phyloP scores from a whole-genome alignment of 2,797 vertebrate genomes.

The Glossophaga mutica region DNA sequence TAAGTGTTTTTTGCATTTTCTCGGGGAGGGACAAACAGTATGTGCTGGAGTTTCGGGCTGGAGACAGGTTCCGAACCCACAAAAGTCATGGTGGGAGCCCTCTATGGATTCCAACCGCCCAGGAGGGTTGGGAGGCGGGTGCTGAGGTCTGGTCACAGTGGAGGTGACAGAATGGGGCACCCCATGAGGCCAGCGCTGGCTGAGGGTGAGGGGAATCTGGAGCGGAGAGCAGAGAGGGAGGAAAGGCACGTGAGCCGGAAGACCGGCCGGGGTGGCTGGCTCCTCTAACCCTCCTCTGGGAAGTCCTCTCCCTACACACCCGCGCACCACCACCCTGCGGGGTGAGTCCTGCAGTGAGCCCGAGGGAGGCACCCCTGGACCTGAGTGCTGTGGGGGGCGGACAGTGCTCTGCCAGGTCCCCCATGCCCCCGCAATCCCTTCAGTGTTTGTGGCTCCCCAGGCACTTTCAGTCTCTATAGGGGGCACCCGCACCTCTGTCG shows the following conservation, averaged over 20 bases:
- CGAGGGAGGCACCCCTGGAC: neutral
- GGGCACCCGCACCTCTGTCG: neutral
- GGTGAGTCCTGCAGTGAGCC: neutral
- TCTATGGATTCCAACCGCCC: neutral
- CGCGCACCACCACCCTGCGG: neutral
- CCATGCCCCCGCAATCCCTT: neutral
- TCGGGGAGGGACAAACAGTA: neutral
- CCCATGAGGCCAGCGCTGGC: neutral
- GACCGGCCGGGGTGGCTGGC: fast-evolving
- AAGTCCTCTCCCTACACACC: neutral
- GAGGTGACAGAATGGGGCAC: neutral
- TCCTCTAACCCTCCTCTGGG: neutral
- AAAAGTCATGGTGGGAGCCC: neutral
- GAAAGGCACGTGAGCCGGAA: neutral
- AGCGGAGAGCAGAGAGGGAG: neutral
- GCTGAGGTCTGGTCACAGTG: neutral
- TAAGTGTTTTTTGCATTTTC: neutral
- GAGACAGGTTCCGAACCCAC: neutral
- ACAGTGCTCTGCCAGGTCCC: fast-evolving
- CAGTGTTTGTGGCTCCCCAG: neutral
- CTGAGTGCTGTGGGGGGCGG: neutral
- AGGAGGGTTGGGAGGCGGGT: neutral
- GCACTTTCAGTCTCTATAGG: neutral
- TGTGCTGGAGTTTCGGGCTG: neutral
- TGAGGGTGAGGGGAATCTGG: neutral